Evolutionary conservation across 2,113 vertebrate genomes (phyloP), one percentile per base, ranked within the genome.

Genomic region (Protobothrops flavoviridis): DNA sequence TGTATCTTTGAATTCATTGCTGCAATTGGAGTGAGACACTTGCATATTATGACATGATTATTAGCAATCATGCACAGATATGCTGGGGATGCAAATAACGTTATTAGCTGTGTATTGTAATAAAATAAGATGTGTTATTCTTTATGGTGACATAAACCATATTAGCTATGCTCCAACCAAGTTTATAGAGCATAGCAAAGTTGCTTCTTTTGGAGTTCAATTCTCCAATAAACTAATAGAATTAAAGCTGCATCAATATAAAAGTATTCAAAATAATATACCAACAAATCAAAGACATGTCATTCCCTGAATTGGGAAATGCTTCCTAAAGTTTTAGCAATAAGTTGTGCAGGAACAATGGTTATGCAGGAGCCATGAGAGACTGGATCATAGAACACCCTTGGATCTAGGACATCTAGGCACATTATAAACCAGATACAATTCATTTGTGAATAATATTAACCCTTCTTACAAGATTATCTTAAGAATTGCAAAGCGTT

Each of bases 71-170:
- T 98, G 98, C 98, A 97, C 97, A 98, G 98, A 98, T 98, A 98
- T 98, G 98, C 98, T 97, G 97, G 97, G 98, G 98, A 98, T 99
- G 98, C 98, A 99, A 99, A 99, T 98, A 98, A 98, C 97, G 97
- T 98, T 98, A 98, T 99, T 99, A 99, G 98, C 98, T 98, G 98
- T 97, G 95, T 97, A 98, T 98, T 97, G 97, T 98, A 98, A 99
- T 98, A 97, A 98, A 98, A 97, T 98, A 98, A 97, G 97, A 98
- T 97, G 97, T 98, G 97, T 98, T 98, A 98, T 98, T 97, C 97
- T 98, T 98, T 98, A 98, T 97, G 97, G 96, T 98, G 98, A 98
- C 97, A 98, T 97, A 98, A 98, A 98, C 97, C 97, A 97, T 98
- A 98, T 98, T 98, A 98, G 97, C 98, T 98, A 98, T 98, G 98